These are phyloP conservation scores for Notarius quadriscutis DNA, from an alignment of 2,113 vertebrate species.

Conservation along the genomic window DNA sequence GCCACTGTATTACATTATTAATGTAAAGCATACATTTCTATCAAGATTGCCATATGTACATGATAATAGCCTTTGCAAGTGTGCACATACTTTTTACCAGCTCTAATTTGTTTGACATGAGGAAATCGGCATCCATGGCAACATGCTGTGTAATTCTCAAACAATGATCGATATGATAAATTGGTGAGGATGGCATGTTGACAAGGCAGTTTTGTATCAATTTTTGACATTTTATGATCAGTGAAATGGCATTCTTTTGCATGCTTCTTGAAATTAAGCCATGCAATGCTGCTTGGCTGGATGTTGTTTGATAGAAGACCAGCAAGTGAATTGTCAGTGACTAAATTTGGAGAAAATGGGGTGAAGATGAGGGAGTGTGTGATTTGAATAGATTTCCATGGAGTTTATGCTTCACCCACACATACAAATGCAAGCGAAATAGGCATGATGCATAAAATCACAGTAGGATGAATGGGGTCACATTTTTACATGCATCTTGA, in stretches of 20 bases:
- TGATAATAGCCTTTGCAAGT: not conserved
- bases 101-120: not conserved
- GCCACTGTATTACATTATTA: not conserved
- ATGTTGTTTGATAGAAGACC: not conserved
- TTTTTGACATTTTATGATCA: not conserved
- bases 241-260: not conserved
- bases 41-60: not conserved
- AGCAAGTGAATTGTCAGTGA: not conserved
- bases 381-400: not conserved
- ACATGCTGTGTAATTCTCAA: not conserved
- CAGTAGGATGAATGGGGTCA: not conserved
- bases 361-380: not conserved
- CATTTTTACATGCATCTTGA: not conserved
- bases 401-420: not conserved
- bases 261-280: not conserved
- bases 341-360: not conserved
- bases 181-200: not conserved
- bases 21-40: not conserved
- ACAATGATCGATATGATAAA: not conserved
- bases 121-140: not conserved
- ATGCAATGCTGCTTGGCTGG: not conserved
- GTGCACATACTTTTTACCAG: not conserved
- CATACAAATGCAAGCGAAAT: not conserved
- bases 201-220: not conserved
- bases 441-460: not conserved